Evolutionary conservation across 1,140 invertebrate genomes (phyloP), one percentile per base, ranked within the genome.

Genomic region (Daktulosphaira vitifoliae): DNA sequence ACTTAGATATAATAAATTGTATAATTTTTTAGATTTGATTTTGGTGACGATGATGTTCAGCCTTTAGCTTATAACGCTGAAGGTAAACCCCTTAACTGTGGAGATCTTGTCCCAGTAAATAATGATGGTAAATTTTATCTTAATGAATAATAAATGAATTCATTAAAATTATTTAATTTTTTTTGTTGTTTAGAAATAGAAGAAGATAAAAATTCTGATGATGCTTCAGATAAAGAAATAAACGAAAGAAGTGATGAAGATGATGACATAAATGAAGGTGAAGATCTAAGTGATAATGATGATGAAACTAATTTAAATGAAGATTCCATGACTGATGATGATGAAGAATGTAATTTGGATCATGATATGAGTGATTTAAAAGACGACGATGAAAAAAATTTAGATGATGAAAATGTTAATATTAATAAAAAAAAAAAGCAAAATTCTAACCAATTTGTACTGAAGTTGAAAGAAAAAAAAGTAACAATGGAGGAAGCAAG

Each of bases 401-500:
- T 39, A 15, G 13, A 5, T 3, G 56, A 62, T 48, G 29, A 29
- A 29, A 59, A 59, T 46, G n/a, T n/a, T n/a, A n/a, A n/a, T n/a
- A n/a, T n/a, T n/a, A n/a, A n/a, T n/a, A n/a, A n/a, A n/a, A n/a
- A n/a, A n/a, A n/a, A n/a, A n/a, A n/a, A n/a, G n/a, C 26, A 62
- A 59, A 44, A 38, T 26, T 23, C 23, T 13, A 29, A 59, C 26
- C 22, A 50, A 42, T 66, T 66, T 52, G 18, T 9, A 29, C 65
- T 71, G 20, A 75, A 78, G 69, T 69, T 76, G 23, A 66, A 74
- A 37, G 74, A 74, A 64, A 71, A 73, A 67, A 80, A 78, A 73
- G 72, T 76, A 69, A 73, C 79, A 29, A 81, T 81, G 76, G 81
- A 85, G 67, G 76, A 78, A 71, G 82, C 81, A 3, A 76, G 78